These are phyloP conservation scores for Ptilonorhynchus violaceus DNA, from an alignment of 2,113 vertebrate species.

Conservation along the genomic window DNA sequence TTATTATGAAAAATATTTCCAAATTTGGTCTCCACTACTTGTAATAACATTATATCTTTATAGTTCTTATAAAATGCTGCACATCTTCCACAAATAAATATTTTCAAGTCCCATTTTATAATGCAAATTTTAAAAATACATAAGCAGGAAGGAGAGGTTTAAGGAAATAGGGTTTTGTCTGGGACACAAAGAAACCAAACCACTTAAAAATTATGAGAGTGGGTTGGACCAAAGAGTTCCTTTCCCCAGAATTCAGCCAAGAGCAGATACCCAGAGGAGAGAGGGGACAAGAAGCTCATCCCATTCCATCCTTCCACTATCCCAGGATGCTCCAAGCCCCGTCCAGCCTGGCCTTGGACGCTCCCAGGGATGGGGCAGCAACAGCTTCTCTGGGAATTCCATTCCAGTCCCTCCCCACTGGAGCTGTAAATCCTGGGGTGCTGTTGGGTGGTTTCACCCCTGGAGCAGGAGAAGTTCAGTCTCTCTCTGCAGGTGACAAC, in stretches of 20 bases:
- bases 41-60: not conserved
- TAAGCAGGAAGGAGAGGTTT: not conserved
- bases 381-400: not conserved
- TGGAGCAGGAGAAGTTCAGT: not conserved
- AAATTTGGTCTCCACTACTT: not conserved
- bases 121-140: not conserved
- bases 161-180: not conserved
- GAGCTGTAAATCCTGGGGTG: not conserved
- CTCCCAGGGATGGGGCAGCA: not conserved
- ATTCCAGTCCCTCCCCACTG: not conserved
- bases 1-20: not conserved
- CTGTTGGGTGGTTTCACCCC: not conserved
- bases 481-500: not conserved
- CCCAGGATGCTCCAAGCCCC: not conserved
- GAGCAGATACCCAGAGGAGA: not conserved
- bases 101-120: not conserved
- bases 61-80: not conserved
- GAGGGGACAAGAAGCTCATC: not conserved
- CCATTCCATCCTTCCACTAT: fast-evolving
- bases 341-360: not conserved
- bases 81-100: not conserved
- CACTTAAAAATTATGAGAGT: not conserved
- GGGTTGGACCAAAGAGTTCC: not conserved
- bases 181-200: not conserved
- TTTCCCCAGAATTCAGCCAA: not conserved